Evolutionary conservation across 1,140 invertebrate species (phyloP), one percentile per base, ranked within the genome.

Genomic region (Brachionus asplanchnoidis): DNA sequence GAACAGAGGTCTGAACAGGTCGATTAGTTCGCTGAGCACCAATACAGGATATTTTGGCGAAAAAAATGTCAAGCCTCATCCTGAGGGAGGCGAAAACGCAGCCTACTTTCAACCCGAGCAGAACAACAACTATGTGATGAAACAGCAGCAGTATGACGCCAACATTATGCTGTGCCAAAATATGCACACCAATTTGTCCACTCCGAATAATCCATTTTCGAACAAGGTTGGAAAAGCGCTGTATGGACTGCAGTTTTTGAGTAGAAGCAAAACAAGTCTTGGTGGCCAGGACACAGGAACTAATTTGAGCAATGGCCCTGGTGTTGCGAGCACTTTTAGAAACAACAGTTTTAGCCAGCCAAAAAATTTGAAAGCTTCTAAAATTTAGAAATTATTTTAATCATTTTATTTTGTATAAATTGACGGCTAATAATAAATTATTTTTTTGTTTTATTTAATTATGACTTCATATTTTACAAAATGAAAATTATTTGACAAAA

Each of bases 171-270:
- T 77, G 20, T 77, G 73, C 23, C 73, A 77, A 50, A 77, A 77
- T 20, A 44, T 44, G 32, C 73, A 77, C 4, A 50, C 8, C 9
- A 75, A 44, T 46, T 14, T 82, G 79, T 65, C 79, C 9, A 82
- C 79, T 20, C 79, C 79, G 28, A 68, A 20, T 32, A 82, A 82
- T 65, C 79, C 79, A 23, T 82, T 82, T 68, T 40, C 79, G n/a
- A 42, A 20, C 60, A 82, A 68, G 42, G 65, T 82, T 42, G 79
- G 79, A 28, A 82, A 82, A 65, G 79, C 65, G n/a, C 44, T 82
- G 11, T 82, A 82, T 46, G 79, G 79, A 23, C 44, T 82, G 32
- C 79, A 53, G n/a, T 82, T 82, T 68, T 32, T 82, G 46, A 82
- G 79, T 65, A 40, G 79, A 42, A 82, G 79, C 60, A 82, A 82